Evolutionary conservation across 2,113 vertebrate species (phyloP).

Genomic region (Actinemys pallida): DNA sequence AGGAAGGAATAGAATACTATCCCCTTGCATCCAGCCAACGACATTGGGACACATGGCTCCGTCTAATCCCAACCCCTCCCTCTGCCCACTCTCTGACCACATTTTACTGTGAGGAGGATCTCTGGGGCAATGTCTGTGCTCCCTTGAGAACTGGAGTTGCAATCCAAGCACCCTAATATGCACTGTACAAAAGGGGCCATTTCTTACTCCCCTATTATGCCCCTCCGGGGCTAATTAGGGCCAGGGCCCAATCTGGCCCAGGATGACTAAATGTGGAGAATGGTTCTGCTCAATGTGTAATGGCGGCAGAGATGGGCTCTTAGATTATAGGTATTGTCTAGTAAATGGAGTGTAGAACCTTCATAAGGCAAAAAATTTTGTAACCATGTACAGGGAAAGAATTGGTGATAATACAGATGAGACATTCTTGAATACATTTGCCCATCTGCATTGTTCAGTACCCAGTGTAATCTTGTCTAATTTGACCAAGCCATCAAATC

Average conservation of each 20-base stretch:
- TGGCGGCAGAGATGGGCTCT: not conserved
- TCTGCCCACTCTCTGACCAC: not conserved
- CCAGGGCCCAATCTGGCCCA: not conserved
- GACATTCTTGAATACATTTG: not conserved
- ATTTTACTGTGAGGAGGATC: not conserved
- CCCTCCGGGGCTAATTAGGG: not conserved
- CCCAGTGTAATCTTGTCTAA: not conserved
- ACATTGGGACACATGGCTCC: not conserved
- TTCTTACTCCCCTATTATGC: not conserved
- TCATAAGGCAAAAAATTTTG: fast-evolving
- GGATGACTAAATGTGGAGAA: not conserved
- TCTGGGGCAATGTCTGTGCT: not conserved
- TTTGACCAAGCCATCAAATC: not conserved
- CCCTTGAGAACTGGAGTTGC: not conserved
- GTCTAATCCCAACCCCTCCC: not conserved
- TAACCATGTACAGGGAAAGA: not conserved
- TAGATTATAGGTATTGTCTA: not conserved
- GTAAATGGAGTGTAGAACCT: not conserved
- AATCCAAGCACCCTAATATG: not conserved
- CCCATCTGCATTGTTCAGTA: not conserved
- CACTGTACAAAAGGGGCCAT: not conserved
- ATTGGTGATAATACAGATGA: not conserved
- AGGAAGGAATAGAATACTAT: not conserved
- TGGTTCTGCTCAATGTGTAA: not conserved
- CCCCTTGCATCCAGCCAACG: not conserved